phyloP scores from a whole-genome alignment of 1,140 invertebrate species.

The Cryptotermes secundus region DNA sequence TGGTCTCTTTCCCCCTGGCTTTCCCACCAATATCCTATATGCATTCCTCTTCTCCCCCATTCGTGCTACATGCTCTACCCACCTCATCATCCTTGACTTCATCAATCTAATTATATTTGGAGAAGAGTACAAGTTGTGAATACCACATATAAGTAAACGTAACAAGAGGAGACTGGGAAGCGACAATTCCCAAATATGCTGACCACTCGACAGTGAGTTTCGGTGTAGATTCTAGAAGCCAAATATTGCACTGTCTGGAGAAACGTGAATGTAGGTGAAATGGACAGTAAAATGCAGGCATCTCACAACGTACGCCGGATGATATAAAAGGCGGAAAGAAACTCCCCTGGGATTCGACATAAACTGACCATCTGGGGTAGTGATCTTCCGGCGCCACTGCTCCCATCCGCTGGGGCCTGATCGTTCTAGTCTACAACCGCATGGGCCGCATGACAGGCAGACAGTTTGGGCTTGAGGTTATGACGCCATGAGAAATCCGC shows the following conservation, averaged over 20 bases:
- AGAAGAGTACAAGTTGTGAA: too few species aligned
- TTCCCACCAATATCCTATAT: too few species aligned
- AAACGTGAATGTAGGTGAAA: background rate
- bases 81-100: too few species aligned
- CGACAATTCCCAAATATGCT: too few species aligned
- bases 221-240: too few species aligned
- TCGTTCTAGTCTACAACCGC: background rate
- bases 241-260: background rate
- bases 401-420: background rate
- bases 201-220: too few species aligned
- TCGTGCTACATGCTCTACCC: too few species aligned
- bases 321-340: background rate
- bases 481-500: background rate
- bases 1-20: too few species aligned
- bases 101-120: too few species aligned
- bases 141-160: too few species aligned
- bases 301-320: background rate
- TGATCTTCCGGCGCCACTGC: background rate
- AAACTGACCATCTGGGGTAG: background rate
- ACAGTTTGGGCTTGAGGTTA: background rate
- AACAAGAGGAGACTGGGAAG: too few species aligned
- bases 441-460: background rate
- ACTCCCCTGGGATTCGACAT: background rate
- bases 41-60: too few species aligned
- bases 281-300: background rate